Percentiles rank a stretch among this genome's conserved stretches.
Evolutionary conservation across 1,140 invertebrate genomes (phyloP).

Genomic region (Wiebesia pumilae): DNA sequence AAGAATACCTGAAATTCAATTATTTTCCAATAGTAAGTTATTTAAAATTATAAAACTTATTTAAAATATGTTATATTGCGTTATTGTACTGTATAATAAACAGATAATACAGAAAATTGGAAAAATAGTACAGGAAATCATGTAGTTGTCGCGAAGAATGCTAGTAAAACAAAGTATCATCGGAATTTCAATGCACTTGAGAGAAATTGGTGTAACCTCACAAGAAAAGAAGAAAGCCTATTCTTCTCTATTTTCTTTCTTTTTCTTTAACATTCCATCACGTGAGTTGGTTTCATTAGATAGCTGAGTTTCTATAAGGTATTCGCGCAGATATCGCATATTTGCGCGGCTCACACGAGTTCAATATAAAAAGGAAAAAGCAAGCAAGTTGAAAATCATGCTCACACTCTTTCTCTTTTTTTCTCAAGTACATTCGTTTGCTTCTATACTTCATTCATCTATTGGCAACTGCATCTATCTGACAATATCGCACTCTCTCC

Average conservation of each 20-base stretch:
- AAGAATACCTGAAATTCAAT: not conserved
- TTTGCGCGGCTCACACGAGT: conserved; percentile 51
- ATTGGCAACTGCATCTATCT: conserved; percentile 21
- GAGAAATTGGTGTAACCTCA: conserved; percentile 3
- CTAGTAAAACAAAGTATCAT: not conserved
- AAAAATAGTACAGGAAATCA: not conserved
- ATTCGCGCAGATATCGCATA: conserved; percentile 65
- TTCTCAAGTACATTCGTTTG: not conserved
- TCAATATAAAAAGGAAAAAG: conserved; percentile 68
- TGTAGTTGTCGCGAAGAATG: not conserved
- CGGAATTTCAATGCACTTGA: not conserved
- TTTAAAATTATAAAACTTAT: not conserved
- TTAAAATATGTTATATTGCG: not conserved
- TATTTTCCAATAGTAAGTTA: not conserved
- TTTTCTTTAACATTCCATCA: conserved; percentile 67
- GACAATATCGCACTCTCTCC: conserved; percentile 12
- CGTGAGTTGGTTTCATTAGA: conserved; percentile 74
- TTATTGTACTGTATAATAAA: not conserved
- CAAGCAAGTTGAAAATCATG: conserved; percentile 64
- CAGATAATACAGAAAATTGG: not conserved
- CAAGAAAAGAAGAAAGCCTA: conserved; percentile 25
- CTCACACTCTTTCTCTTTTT: conserved; percentile 16
- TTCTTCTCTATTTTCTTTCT: not conserved
- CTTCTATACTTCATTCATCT: conserved; percentile 15
- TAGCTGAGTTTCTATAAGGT: conserved; percentile 71